Conservation (phyloP, 2,113 vertebrate genomes). For the Martes martes region DNA sequence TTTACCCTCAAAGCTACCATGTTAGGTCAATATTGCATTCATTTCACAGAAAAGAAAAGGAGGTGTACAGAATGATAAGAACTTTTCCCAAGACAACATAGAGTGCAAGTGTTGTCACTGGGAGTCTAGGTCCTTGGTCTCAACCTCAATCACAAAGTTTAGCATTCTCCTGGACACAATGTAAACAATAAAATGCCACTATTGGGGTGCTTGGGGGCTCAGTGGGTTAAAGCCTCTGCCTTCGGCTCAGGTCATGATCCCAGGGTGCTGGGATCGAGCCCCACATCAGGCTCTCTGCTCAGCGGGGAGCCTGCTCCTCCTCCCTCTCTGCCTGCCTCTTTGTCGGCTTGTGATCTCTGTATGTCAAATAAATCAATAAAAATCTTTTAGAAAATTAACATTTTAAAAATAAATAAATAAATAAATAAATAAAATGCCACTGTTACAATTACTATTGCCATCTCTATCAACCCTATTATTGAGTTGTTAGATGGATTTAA, state of each 20-base stretch:
- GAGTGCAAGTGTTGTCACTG: not conserved
- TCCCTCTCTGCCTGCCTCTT: too few relatives aligned
- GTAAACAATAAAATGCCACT: not conserved
- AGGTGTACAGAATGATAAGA: not conserved
- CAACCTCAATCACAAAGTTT: not conserved
- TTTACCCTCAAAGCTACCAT: not conserved
- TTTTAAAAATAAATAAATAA: too few relatives aligned
- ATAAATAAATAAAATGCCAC: not conserved
- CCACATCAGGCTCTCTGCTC: too few relatives aligned
- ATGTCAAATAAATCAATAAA: too few relatives aligned
- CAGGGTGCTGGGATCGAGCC: too few relatives aligned
- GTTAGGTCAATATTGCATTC: not conserved
- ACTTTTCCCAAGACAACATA: not conserved
- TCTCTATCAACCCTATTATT: not conserved
- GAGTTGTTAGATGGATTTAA: not conserved
- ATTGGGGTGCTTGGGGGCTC: not conserved
- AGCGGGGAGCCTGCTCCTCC: too few relatives aligned
- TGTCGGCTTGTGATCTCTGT: too few relatives aligned
- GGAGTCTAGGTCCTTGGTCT: not conserved
- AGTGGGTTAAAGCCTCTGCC: too few relatives aligned
- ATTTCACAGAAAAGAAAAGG: not conserved
- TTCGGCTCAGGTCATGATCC: too few relatives aligned
- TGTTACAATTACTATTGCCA: not conserved
- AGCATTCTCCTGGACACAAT: not conserved
- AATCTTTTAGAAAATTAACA: too few relatives aligned